These are phyloP conservation scores for Sinonovacula constricta DNA, from an alignment of 1,140 invertebrate genomes.

Conservation along the genomic window DNA sequence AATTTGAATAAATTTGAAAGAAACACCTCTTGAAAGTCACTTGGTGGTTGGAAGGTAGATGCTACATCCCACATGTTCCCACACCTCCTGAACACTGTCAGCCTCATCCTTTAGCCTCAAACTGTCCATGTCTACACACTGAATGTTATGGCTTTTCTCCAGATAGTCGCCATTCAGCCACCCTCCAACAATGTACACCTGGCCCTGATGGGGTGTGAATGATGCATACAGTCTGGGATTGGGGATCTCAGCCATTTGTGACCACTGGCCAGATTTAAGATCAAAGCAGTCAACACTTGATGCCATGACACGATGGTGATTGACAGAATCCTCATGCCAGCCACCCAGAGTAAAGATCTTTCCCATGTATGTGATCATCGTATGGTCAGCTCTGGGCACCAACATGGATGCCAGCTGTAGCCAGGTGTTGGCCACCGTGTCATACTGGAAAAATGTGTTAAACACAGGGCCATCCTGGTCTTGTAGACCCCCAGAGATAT, in stretches of 20 bases:
- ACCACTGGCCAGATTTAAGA: slow-evolving; percentile 82
- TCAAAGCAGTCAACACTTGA: slow-evolving; percentile 86
- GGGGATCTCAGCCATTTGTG: slow-evolving; percentile 83
- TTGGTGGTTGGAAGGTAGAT: slow-evolving; percentile 64
- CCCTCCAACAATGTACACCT: slow-evolving; percentile 86
- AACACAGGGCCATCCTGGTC: slow-evolving; percentile 80
- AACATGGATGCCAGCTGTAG: slow-evolving; percentile 81
- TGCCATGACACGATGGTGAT: slow-evolving; percentile 81
- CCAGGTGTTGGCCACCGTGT: slow-evolving; percentile 82
- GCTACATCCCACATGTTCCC: slow-evolving; percentile 68
- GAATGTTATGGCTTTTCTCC: slow-evolving; percentile 58
- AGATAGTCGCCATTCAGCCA: slow-evolving; percentile 76
- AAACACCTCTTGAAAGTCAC: no score
- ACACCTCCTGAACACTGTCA: slow-evolving; percentile 52
- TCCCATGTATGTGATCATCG: slow-evolving; percentile 82
- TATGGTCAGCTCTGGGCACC: slow-evolving; percentile 85
- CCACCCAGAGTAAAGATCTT: slow-evolving; percentile 86
- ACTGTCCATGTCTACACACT: slow-evolving; percentile 58
- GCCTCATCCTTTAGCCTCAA: slow-evolving; percentile 21
- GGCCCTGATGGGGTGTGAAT: slow-evolving; percentile 82
- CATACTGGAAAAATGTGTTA: slow-evolving; percentile 82
- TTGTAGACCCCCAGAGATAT: slow-evolving; percentile 83
- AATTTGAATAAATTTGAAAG: no score
- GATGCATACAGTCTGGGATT: slow-evolving; percentile 85
- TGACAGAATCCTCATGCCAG: slow-evolving; percentile 83